Percentiles rank a stretch among this genome's conserved stretches.
Conservation (phyloP, 2,888 invertebrate genomes). For the Syritta pipiens region DNA sequence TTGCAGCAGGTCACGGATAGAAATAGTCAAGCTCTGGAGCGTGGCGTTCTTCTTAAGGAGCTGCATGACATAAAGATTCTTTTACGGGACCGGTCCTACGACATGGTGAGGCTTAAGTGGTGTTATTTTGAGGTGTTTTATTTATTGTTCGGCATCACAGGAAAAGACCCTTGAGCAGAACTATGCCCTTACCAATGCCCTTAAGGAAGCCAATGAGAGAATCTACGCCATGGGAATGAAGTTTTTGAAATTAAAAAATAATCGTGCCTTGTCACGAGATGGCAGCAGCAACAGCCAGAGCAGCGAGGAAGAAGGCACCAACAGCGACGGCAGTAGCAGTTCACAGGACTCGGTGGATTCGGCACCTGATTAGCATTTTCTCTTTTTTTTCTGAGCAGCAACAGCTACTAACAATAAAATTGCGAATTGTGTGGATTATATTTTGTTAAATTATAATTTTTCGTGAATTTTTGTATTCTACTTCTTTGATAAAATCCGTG, state of each 20-base stretch:
- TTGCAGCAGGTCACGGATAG: slow-evolving; percentile 74
- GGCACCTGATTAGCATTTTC: slow-evolving; percentile 32
- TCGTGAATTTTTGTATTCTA: slow-evolving; percentile 1
- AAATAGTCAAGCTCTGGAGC: slow-evolving; percentile 75
- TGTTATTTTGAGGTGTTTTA: neutral
- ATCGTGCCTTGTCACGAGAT: slow-evolving; percentile 40
- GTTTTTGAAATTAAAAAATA: slow-evolving; percentile 71
- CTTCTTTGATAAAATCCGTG: neutral
- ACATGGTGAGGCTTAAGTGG: slow-evolving; percentile 71
- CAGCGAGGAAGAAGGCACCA: slow-evolving; percentile 7
- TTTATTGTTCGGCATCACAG: slow-evolving; percentile 40
- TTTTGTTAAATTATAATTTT: slow-evolving; percentile 41
- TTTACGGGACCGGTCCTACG: slow-evolving; percentile 59
- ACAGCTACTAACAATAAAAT: slow-evolving; percentile 24
- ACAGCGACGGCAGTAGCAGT: neutral
- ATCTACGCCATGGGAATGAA: slow-evolving; percentile 73
- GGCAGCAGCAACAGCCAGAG: neutral
- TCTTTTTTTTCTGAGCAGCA: too few species aligned
- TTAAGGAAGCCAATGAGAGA: slow-evolving; percentile 72
- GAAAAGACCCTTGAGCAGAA: slow-evolving; percentile 70
- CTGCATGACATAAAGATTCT: slow-evolving; percentile 71
- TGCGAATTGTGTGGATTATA: slow-evolving; percentile 31
- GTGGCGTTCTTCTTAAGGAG: slow-evolving; percentile 73
- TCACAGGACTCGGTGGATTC: neutral
- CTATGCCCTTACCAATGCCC: slow-evolving; percentile 60